These are phyloP conservation scores for Chrosomus eos DNA, from an alignment of 2,797 vertebrate species.

Conservation along the genomic window DNA sequence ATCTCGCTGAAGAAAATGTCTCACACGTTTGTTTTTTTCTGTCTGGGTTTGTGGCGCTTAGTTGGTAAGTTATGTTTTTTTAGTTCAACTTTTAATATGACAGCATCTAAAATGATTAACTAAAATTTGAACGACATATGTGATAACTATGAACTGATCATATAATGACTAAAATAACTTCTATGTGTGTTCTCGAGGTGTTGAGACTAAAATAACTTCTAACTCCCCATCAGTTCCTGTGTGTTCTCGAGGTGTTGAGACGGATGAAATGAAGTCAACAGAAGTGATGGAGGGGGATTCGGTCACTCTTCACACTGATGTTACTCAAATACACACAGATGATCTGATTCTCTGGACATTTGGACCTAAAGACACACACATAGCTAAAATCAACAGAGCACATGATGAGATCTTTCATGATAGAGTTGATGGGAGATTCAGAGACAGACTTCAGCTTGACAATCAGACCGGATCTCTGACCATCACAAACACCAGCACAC, in stretches of 20 bases:
- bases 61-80: too few species aligned
- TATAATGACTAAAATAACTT: not conserved
- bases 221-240: too few species aligned
- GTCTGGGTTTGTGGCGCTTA: too few species aligned
- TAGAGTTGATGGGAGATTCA: not conserved
- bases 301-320: not conserved
- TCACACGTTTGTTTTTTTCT: not conserved
- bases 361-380: not conserved
- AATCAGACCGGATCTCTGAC: not conserved
- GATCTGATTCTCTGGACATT: not conserved
- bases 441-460: not conserved
- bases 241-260: not conserved
- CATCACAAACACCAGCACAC: not conserved
- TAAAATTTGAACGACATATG: too few species aligned
- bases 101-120: too few species aligned
- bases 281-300: conserved; percentile 7
- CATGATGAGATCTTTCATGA: not conserved
- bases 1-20: not conserved
- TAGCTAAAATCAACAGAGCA: not conserved
- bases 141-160: too few species aligned
- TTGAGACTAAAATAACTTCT: not conserved
- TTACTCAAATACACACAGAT: not conserved
- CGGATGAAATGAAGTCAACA: not conserved
- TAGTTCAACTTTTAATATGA: too few species aligned
- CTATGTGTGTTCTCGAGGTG: not conserved